Conservation (phyloP, 2,113 vertebrate genomes). For the Phainopepla nitens region DNA sequence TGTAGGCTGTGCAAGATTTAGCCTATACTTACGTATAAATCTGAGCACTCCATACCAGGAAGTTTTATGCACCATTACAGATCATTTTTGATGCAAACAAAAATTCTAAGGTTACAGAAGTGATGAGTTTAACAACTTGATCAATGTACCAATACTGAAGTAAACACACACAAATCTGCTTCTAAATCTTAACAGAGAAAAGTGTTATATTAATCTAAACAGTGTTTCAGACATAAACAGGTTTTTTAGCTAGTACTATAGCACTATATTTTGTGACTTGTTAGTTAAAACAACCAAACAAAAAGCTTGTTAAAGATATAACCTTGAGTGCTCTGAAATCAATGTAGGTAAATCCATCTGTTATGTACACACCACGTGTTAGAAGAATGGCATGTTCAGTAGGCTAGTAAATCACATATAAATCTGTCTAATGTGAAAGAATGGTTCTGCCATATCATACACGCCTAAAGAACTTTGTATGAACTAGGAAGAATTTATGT, state of each 20-base stretch:
- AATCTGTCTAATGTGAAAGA: neutral
- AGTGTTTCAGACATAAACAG: neutral
- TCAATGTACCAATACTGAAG: neutral
- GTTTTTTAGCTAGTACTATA: neutral
- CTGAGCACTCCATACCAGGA: neutral
- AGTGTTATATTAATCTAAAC: neutral
- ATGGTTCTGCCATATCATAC: fast-evolving
- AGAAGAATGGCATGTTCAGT: neutral
- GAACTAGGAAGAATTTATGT: neutral
- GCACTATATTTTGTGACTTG: neutral
- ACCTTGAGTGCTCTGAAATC: neutral
- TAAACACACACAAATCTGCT: neutral
- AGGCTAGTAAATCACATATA: neutral
- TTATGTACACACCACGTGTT: neutral
- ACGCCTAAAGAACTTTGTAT: neutral
- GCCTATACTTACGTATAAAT: neutral
- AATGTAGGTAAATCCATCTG: neutral
- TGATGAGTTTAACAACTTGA: neutral
- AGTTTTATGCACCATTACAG: neutral
- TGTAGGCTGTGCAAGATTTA: neutral
- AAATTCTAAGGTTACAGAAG: neutral
- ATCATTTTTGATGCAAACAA: neutral
- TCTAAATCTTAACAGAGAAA: neutral
- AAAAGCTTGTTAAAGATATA: neutral
- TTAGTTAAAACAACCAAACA: neutral